These are phyloP conservation scores for Diaperis boleti DNA, from an alignment of 2,888 invertebrate genomes.

Conservation along the genomic window DNA sequence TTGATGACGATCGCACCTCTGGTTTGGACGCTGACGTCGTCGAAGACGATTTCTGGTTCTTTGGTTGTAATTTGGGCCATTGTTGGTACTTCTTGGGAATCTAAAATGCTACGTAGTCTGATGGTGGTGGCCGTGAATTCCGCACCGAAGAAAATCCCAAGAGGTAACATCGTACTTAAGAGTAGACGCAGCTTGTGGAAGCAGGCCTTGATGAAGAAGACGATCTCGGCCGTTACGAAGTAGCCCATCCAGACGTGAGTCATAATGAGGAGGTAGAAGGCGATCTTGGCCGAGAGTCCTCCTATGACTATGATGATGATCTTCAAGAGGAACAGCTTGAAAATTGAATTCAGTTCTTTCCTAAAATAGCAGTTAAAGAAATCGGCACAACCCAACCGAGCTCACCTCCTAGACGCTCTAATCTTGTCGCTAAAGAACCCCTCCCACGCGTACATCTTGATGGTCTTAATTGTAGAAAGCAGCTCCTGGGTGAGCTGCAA, in stretches of 20 bases:
- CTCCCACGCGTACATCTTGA: constrained; percentile 59
- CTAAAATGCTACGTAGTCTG: constrained; percentile 73
- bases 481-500: constrained; percentile 54
- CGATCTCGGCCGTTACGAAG: constrained; percentile 82
- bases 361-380: constrained; percentile 63
- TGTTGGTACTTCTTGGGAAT: constrained; percentile 71
- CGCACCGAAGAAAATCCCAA: constrained; percentile 83
- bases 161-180: constrained; percentile 92
- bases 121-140: constrained; percentile 81
- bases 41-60: neutral
- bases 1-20: neutral
- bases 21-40: neutral
- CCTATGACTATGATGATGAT: constrained; percentile 54
- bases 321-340: constrained; percentile 56
- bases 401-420: constrained; percentile 60
- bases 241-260: constrained; percentile 78
- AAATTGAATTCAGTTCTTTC: constrained; percentile 73
- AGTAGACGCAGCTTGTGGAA: constrained; percentile 87
- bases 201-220: constrained; percentile 90
- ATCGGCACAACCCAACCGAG: too few relatives aligned
- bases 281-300: constrained; percentile 56
- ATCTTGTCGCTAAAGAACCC: constrained; percentile 64
- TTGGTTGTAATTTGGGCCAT: constrained; percentile 39
- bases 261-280: constrained; percentile 59
- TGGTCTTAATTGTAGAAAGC: constrained; percentile 55